phyloP scores from a whole-genome alignment of 2,113 vertebrate genomes.

The Oncorhynchus masou region DNA sequence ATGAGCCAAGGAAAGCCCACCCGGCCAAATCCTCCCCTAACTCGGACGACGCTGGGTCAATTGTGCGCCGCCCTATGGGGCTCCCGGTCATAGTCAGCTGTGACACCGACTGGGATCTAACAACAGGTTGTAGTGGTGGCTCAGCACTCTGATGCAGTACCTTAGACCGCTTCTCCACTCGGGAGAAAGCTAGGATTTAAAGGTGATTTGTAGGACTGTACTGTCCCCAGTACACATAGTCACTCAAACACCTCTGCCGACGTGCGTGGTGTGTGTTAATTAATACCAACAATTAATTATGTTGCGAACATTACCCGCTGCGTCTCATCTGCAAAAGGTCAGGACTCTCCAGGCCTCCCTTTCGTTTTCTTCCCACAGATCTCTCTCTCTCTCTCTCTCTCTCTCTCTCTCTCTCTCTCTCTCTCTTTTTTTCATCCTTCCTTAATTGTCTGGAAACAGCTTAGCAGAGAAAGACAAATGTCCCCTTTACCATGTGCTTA shows the following conservation, averaged over 20 bases:
- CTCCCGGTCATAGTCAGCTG: no score
- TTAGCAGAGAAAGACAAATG: slow-evolving; percentile 63
- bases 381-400: not conserved
- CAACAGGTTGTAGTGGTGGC: no score
- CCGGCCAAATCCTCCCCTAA: no score
- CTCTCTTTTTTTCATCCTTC: slow-evolving; percentile 12
- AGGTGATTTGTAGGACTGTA: not conserved
- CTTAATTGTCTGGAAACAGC: slow-evolving; percentile 65
- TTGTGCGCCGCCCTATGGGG: no score
- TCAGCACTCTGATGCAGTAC: no score
- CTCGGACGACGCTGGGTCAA: no score
- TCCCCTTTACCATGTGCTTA: slow-evolving; percentile 56
- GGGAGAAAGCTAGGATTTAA: slow-evolving; percentile 9
- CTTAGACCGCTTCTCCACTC: no score
- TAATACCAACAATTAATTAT: slow-evolving; percentile 48
- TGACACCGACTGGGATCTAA: no score
- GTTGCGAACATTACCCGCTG: slow-evolving; percentile 7
- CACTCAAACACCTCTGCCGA: slow-evolving; percentile 9
- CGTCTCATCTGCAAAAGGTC: slow-evolving; percentile 52
- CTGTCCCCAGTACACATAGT: slow-evolving; percentile 17
- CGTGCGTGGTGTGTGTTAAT: slow-evolving; percentile 22
- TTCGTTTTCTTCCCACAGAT: slow-evolving; percentile 24
- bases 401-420: no score
- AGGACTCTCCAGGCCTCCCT: slow-evolving; percentile 38
- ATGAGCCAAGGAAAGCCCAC: no score